A percentile compares a stretch with the other conserved stretches of the same genome.
Conservation (phyloP, 2,888 invertebrate genomes). For the Megamerina dolium region DNA sequence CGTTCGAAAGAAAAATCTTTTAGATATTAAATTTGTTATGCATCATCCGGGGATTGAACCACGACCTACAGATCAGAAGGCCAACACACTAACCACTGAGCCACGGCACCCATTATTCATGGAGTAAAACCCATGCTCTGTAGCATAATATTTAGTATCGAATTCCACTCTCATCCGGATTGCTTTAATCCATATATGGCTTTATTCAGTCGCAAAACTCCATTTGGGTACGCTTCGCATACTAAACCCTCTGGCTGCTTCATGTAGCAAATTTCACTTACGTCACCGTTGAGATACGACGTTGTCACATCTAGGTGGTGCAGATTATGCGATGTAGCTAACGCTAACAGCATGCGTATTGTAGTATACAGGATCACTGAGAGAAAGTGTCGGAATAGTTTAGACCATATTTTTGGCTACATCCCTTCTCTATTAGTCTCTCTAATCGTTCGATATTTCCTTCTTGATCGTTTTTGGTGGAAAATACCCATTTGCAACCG, state of each 20-base stretch:
- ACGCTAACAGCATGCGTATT: too few relatives aligned
- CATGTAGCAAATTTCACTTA: slow-evolving; percentile 1
- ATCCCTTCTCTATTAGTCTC: slow-evolving; percentile 24
- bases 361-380: slow-evolving; percentile 20
- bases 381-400: slow-evolving; percentile 22
- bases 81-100: too few relatives aligned
- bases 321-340: slow-evolving; percentile 17
- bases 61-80: too few relatives aligned
- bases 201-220: slow-evolving; percentile 2
- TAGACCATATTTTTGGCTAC: slow-evolving; percentile 17
- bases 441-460: too few relatives aligned
- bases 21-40: too few relatives aligned
- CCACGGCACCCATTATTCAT: too few relatives aligned
- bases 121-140: too few relatives aligned
- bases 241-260: slow-evolving; percentile 3
- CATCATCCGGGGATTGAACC: too few relatives aligned
- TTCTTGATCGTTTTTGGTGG: too few relatives aligned
- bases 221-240: background rate
- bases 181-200: slow-evolving; percentile 3
- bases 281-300: slow-evolving; percentile 24
- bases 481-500: too few relatives aligned
- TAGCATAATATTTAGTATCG: background rate
- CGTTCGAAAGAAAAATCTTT: too few relatives aligned
- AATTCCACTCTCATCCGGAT: slow-evolving; percentile 2
- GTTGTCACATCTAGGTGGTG: slow-evolving; percentile 23